Conservation (phyloP, 2,888 invertebrate genomes). For the Rosalia funebris region DNA sequence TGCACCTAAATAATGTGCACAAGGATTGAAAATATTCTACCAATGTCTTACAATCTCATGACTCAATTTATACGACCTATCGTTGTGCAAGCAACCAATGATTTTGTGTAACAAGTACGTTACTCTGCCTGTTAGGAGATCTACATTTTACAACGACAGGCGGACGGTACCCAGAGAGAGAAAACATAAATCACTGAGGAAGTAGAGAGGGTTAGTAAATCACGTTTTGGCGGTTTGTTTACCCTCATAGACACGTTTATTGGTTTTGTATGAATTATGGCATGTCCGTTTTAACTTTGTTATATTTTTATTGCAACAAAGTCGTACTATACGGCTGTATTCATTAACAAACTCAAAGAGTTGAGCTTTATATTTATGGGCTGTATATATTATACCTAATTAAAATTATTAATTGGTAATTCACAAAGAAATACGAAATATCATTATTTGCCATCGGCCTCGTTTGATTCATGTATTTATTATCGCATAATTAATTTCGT, state of each 20-base stretch:
- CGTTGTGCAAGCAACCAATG: constrained; percentile 38
- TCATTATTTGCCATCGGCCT: constrained; percentile 19
- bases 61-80: too few species aligned
- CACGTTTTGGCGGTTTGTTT: constrained; percentile 56
- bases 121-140: not conserved
- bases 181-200: constrained; percentile 41
- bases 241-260: constrained; percentile 55
- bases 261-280: constrained; percentile 53
- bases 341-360: constrained; percentile 41
- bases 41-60: too few species aligned
- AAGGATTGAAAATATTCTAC: too few species aligned
- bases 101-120: not conserved
- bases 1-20: too few species aligned
- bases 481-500: constrained; percentile 9
- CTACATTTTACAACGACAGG: constrained; percentile 15
- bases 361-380: constrained; percentile 42
- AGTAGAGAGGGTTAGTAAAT: constrained; percentile 45
- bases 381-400: constrained; percentile 44
- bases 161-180: constrained; percentile 14
- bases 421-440: constrained; percentile 28
- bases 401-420: constrained; percentile 47
- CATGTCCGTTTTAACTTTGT: constrained; percentile 51
- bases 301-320: constrained; percentile 53
- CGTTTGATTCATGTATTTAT: constrained; percentile 14
- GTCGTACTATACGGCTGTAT: constrained; percentile 43